phyloP scores from a whole-genome alignment of 2,113 vertebrate species.

The Peucedramus taeniatus region DNA sequence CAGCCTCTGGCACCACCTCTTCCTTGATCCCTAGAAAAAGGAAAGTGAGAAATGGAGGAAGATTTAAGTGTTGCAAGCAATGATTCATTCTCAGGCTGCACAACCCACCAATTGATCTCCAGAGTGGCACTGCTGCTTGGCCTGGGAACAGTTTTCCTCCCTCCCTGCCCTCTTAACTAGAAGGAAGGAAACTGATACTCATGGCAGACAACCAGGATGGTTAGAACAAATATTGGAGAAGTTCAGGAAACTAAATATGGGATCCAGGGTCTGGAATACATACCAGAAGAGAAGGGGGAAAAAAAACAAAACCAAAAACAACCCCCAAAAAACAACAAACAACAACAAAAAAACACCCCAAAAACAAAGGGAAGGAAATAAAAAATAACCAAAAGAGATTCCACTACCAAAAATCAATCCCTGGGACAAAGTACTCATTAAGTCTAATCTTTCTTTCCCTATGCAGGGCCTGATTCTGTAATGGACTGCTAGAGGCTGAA shows the following conservation, averaged over 20 bases:
- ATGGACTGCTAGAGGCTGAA: not conserved
- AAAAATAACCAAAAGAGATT: slow-evolving; percentile 65
- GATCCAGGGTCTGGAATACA: slow-evolving; percentile 32
- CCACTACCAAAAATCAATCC: slow-evolving; percentile 11
- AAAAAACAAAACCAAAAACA: not conserved
- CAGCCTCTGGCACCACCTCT: not conserved
- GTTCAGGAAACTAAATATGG: slow-evolving; percentile 15
- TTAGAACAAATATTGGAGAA: slow-evolving; percentile 19
- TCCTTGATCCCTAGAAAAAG: not conserved
- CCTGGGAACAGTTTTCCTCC: not conserved
- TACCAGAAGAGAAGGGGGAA: not conserved
- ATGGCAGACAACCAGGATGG: slow-evolving; percentile 39
- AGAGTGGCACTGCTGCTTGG: slow-evolving; percentile 1
- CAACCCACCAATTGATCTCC: not conserved
- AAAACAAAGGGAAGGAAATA: slow-evolving; percentile 59
- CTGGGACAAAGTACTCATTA: slow-evolving; percentile 21
- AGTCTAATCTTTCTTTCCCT: not conserved
- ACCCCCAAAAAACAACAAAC: not conserved
- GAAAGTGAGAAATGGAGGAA: not conserved
- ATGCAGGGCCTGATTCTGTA: not conserved
- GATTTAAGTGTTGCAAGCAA: not conserved
- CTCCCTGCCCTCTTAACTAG: not conserved
- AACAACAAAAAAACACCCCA: not conserved
- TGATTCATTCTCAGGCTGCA: slow-evolving; percentile 1
- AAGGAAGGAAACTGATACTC: not conserved